These are phyloP conservation scores for Scalopus aquaticus DNA, from an alignment of 2,113 vertebrate genomes.

Conservation along the genomic window DNA sequence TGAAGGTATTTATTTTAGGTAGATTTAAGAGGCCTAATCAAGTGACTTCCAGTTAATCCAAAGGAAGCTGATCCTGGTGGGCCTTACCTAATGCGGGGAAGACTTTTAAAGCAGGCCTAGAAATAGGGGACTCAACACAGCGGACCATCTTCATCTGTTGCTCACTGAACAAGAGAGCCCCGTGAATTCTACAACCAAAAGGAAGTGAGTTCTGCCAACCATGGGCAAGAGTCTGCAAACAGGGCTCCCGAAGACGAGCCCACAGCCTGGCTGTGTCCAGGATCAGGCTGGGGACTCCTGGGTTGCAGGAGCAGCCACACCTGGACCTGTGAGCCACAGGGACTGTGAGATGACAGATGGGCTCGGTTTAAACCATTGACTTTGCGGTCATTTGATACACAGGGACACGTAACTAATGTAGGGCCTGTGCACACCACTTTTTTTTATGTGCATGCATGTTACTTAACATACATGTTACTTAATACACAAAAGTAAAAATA, in stretches of 20 bases:
- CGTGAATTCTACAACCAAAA: neutral
- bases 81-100: neutral
- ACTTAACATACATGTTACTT: neutral
- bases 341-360: neutral
- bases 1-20: neutral
- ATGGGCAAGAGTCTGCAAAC: neutral
- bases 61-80: neutral
- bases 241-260: neutral
- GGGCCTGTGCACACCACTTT: neutral
- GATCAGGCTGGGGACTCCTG: neutral
- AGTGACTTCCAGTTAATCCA: neutral
- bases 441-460: neutral
- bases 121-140: neutral
- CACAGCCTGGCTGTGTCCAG: fast-evolving
- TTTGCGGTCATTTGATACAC: neutral
- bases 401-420: neutral
- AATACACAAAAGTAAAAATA: neutral
- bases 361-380: neutral
- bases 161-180: neutral
- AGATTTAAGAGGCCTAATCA: neutral
- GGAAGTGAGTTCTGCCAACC: neutral
- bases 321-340: too few species aligned
- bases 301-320: too few species aligned
- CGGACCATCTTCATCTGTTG: too few species aligned
- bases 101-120: neutral